phyloP scores from a whole-genome alignment of 2,797 vertebrate species.

The Glyptemys insculpta region DNA sequence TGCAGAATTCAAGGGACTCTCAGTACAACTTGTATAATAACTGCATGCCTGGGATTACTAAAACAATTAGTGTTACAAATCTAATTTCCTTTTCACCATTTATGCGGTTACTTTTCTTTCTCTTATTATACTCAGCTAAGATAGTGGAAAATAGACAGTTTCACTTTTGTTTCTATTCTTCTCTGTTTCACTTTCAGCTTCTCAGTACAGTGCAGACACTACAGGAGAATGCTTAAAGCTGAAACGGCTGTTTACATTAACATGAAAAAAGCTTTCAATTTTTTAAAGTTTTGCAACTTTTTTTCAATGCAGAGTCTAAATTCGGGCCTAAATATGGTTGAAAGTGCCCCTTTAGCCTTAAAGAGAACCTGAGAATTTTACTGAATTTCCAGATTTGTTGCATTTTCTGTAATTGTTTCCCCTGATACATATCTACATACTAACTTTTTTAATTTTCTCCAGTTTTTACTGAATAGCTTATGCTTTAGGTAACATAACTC shows the following conservation, averaged over 20 bases:
- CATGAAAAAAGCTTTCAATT: neutral
- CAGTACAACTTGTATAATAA: neutral
- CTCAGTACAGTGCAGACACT: rapidly evolving
- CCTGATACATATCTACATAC: neutral
- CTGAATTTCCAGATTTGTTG: neutral
- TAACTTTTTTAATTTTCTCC: neutral
- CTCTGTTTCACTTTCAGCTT: constrained; percentile 43
- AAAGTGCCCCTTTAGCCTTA: neutral
- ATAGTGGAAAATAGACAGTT: neutral
- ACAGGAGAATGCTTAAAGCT: neutral
- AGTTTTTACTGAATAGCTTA: neutral
- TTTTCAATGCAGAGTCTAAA: rapidly evolving
- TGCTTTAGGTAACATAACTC: neutral
- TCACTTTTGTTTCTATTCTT: constrained; percentile 25
- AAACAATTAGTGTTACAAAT: neutral
- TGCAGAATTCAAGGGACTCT: neutral
- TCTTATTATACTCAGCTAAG: neutral
- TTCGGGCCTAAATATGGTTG: neutral
- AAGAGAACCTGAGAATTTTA: neutral
- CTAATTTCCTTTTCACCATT: neutral
- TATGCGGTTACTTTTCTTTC: neutral
- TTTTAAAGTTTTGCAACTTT: neutral
- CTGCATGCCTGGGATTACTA: neutral
- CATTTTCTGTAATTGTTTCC: rapidly evolving
- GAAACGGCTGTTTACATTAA: neutral